Evolutionary conservation across 1,140 invertebrate species (phyloP), one percentile per base, ranked within the genome.

Genomic region (Drosophila pectinifera): DNA sequence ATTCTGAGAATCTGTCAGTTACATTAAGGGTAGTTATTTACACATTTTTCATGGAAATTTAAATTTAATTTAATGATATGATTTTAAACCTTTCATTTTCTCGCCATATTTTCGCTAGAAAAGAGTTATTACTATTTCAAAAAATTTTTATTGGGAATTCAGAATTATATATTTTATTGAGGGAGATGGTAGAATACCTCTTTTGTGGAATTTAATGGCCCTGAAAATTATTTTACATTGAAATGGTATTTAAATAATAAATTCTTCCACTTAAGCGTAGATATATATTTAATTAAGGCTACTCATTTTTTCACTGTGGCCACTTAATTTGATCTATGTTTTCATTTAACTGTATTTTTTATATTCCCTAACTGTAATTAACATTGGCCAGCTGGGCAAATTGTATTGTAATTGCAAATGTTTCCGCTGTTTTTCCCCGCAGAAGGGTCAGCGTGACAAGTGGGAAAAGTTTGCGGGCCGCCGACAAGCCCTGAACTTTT

Each of bases 361-460:
- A n/a, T 31, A 31, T 10, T 31, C 2, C 6, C 26, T 26, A 6
- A 0, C 1, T n/a, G n/a, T 14, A 61, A 61, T 36, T 34, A 59
- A 24, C 10, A 14, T 14, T 6, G 31, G 34, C 13, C 36, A 41
- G 31, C 18, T 10, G 5, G 5, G 14, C 31, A 1, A 39, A 24
- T 13, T 41, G 10, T 11, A 16, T 16, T 5, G 31, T 69, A 64
- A 64, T 69, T 69, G 39, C 62, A 57, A 41, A 57, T 62, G 53
- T 57, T 63, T 62, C 75, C 14, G 14, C n/a, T 7, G 10, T 18
- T 46, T 31, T 26, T 26, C 26, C 34, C 20, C 13, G 36, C n/a
- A 18, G 57, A 62, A 63, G 63, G 64, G 64, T 68, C 57, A 53
- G 58, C 63, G 34, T 79, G 80, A 82, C 69, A 79, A 84, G 80